Evolutionary conservation across 2,113 vertebrate genomes (phyloP).

Genomic region (Corynorhinus townsendii): DNA sequence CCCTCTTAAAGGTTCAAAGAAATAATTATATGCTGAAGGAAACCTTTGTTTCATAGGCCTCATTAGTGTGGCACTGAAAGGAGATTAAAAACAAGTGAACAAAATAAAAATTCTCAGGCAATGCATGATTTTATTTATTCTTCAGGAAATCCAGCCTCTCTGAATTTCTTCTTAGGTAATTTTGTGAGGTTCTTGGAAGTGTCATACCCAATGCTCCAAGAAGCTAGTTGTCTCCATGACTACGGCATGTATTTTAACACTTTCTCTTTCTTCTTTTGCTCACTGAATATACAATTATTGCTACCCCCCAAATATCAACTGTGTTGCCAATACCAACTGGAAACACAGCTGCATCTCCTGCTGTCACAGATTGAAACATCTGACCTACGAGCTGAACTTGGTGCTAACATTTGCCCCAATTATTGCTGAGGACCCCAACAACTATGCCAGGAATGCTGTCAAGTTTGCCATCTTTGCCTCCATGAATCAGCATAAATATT

Average conservation of each 20-base stretch:
- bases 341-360: not conserved
- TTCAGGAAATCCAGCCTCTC: not conserved
- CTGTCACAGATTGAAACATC: not conserved
- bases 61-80: not conserved
- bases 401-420: not conserved
- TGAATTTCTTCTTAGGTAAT: not conserved
- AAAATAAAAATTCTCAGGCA: constrained; percentile 5
- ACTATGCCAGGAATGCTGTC: not conserved
- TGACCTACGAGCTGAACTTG: not conserved
- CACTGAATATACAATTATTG: not conserved
- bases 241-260: not conserved
- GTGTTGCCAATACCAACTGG: not conserved
- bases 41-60: not conserved
- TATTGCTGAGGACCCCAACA: not conserved
- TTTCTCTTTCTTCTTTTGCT: constrained; percentile 28
- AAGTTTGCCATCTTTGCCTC: not conserved
- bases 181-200: not conserved
- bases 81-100: not conserved
- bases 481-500: not conserved
- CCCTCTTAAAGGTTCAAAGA: not conserved
- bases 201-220: not conserved
- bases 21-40: not conserved
- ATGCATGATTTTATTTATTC: not conserved
- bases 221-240: constrained; percentile 29
- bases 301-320: not conserved